Evolutionary conservation across 1,140 invertebrate genomes (phyloP).

Genomic region (Belonocnema kinseyi): DNA sequence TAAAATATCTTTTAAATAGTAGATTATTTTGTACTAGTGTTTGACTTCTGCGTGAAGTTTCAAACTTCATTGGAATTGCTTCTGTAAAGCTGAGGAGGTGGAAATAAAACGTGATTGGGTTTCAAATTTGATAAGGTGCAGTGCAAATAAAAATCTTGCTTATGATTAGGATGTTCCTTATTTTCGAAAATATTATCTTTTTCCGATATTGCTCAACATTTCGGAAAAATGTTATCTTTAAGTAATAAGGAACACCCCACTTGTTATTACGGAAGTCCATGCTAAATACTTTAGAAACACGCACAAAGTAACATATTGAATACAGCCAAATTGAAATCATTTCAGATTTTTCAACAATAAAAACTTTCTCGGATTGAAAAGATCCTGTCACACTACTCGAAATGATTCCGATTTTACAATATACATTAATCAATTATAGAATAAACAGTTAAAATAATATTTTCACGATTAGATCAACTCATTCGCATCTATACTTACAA

Average conservation of each 20-base stretch:
- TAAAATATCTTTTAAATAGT: constrained; percentile 10
- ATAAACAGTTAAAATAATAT: constrained; percentile 7
- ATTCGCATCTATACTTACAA: background rate
- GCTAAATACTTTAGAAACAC: constrained; percentile 12
- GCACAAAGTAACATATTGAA: background rate
- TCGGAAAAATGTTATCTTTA: no score
- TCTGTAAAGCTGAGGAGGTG: background rate
- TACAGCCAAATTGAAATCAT: constrained; percentile 7
- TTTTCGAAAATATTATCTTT: no score
- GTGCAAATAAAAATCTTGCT: background rate
- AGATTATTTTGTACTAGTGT: constrained; percentile 17
- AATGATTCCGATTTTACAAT: constrained; percentile 22
- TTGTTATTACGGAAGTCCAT: constrained; percentile 8
- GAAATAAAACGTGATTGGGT: background rate
- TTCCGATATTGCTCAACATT: no score
- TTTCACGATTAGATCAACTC: background rate
- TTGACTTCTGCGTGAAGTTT: background rate
- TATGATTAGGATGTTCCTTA: no score
- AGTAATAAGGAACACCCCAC: no score
- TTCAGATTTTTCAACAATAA: background rate
- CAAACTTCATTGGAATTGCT: background rate
- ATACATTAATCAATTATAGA: background rate
- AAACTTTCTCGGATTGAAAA: background rate
- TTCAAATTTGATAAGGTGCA: background rate
- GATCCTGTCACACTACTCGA: background rate